Percentiles rank a stretch among this genome's conserved stretches.
Conservation (phyloP, 64 coral and sea anemone species). For the Dendrophyllia cribrosa region DNA sequence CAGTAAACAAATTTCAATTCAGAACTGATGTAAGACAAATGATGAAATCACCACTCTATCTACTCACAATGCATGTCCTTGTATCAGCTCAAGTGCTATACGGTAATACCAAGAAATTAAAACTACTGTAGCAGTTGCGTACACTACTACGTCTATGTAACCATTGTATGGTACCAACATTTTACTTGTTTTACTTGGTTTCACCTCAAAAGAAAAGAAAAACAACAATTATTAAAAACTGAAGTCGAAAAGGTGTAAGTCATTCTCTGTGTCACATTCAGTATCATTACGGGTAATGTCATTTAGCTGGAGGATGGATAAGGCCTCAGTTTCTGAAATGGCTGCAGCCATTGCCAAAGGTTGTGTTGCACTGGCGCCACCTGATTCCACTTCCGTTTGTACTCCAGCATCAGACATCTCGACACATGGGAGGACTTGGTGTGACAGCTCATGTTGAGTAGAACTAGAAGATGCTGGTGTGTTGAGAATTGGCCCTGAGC, state of each 20-base stretch:
- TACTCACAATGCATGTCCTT: not conserved
- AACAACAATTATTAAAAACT: too few relatives aligned
- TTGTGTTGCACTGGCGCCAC: not conserved
- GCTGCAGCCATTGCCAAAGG: not conserved
- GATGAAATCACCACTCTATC: not conserved
- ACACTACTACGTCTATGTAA: not conserved
- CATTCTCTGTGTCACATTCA: not conserved
- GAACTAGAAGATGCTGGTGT: not conserved
- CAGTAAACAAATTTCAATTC: too few relatives aligned
- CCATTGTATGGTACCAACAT: slow-evolving; percentile 1
- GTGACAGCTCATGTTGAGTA: not conserved
- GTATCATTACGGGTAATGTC: not conserved
- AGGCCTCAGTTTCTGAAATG: slow-evolving; percentile 8
- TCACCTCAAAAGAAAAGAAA: too few relatives aligned
- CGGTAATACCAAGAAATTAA: not conserved
- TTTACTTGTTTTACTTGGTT: too few relatives aligned
- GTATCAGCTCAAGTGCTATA: slow-evolving; percentile 3
- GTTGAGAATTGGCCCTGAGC: slow-evolving; percentile 4
- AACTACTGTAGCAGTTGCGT: not conserved
- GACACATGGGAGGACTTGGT: not conserved
- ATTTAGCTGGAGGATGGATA: not conserved
- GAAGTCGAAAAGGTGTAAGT: too few relatives aligned
- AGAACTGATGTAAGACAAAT: too few relatives aligned
- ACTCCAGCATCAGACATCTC: slow-evolving; percentile 11
- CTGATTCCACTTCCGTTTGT: slow-evolving; percentile 1